phyloP scores from a whole-genome alignment of 2,888 invertebrate genomes.

The Pristionchus arcanus region DNA sequence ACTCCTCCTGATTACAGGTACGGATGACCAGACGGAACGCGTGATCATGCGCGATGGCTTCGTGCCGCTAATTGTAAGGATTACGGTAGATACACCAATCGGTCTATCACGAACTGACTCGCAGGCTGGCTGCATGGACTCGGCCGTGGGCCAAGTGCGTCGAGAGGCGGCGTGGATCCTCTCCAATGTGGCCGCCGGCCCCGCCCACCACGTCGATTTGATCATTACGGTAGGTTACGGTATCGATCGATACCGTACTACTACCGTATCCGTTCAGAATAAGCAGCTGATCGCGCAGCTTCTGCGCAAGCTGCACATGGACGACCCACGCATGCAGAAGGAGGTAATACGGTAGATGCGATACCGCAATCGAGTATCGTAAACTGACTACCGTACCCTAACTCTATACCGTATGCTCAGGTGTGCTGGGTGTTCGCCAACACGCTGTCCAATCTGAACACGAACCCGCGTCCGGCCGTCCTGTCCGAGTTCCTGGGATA shows the following conservation, averaged over 20 bases:
- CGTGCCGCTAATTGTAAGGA: constrained; percentile 34
- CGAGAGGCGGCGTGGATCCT: constrained; percentile 55
- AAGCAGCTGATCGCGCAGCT: not conserved
- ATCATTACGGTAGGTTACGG: not conserved
- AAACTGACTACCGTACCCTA: not conserved
- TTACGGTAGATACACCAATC: constrained; percentile 5
- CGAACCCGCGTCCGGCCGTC: not conserved
- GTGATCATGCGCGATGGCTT: constrained; percentile 33
- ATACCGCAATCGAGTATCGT: not conserved
- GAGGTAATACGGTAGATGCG: constrained; percentile 7
- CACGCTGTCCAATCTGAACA: constrained; percentile 20
- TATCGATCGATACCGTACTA: not conserved
- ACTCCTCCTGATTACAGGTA: not conserved
- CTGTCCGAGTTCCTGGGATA: constrained; percentile 14
- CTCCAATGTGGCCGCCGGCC: constrained; percentile 54
- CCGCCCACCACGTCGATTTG: constrained; percentile 45
- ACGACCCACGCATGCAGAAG: constrained; percentile 21
- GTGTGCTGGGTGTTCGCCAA: constrained; percentile 44
- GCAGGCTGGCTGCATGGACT: not conserved
- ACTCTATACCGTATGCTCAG: not conserved
- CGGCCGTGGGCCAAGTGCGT: not conserved
- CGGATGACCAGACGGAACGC: constrained; percentile 49
- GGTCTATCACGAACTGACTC: not conserved
- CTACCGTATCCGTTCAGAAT: constrained; percentile 4
- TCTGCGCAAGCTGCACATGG: not conserved